phyloP scores from a whole-genome alignment of 1,140 invertebrate genomes.

The Saxidomus purpurata region DNA sequence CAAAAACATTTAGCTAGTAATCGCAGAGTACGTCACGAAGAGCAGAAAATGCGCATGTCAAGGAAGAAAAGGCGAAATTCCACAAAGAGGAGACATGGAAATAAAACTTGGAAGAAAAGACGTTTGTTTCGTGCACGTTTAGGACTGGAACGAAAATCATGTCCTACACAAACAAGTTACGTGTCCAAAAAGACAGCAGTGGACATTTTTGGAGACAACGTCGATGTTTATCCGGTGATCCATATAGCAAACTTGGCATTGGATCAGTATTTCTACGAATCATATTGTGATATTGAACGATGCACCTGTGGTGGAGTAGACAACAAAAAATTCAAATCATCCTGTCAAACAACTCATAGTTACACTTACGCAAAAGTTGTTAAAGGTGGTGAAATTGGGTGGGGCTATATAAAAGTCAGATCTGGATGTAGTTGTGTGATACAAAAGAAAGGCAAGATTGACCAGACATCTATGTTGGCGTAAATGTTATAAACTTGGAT shows the following conservation, averaged over 20 bases:
- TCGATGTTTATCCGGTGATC: conserved; percentile 38
- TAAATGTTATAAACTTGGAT: too few relatives aligned
- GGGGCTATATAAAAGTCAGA: conserved; percentile 46
- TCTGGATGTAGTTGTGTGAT: conserved; percentile 51
- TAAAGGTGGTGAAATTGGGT: conserved; percentile 47
- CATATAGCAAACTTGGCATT: conserved; percentile 3
- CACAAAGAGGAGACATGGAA: not conserved
- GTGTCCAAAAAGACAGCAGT: not conserved
- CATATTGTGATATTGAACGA: conserved; percentile 43
- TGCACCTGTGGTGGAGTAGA: conserved; percentile 41
- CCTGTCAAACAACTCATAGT: conserved; percentile 39
- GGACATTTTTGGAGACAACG: conserved; percentile 50
- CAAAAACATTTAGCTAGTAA: not conserved
- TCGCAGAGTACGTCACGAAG: not conserved
- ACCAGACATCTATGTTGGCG: too few relatives aligned
- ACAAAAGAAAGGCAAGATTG: not conserved
- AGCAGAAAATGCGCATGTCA: not conserved
- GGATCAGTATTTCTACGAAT: conserved; percentile 57
- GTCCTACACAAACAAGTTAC: not conserved
- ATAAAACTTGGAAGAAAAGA: not conserved
- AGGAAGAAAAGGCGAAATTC: not conserved
- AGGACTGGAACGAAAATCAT: conserved; percentile 39
- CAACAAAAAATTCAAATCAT: conserved; percentile 15
- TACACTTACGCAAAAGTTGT: conserved; percentile 45
- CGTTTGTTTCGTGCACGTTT: not conserved